Base-by-base conservation (phyloP, 2,888 invertebrate genomes). In the Heteromurus nitidus region DNA sequence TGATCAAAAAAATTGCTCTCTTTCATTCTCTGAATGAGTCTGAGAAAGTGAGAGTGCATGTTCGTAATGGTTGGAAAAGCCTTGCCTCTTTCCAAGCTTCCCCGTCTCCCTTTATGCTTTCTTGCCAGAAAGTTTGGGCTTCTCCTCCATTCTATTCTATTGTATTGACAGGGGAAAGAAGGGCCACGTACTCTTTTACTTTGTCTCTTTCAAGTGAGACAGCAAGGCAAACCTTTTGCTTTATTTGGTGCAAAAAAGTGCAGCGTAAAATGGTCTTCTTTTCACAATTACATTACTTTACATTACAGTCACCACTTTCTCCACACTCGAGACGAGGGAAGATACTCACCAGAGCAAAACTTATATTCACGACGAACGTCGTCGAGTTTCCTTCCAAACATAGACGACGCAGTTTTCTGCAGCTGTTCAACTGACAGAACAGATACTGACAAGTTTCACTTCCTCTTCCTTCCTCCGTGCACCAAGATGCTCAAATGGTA, bases 171-270 rank as follows among this genome's bases (percentile, higher is more conserved):
- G 13, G 11, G 47, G n/a, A 16, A 47, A 5, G 47, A 47, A 16
- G 47, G 26, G 26, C 24, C 55, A 55, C 55, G 55, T 55, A 55
- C 3, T 26, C 26, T 26, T 55, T 55, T 55, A 55, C 55, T 55
- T 55, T 55, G 26, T 55, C 55, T 55, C 26, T 22, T 55, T 55
- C 55, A 55, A 2, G 20, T 13, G 24, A 55, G 55, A 55, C 55
- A 55, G 55, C 55, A 26, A 11, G 55, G 55, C 2, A 22, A 20
- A 20, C 9, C 20, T 20, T 50, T 50, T 20, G 9, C 55, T 55
- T 26, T 20, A 20, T 50, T 44, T 11, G n/a, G 26, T 55, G 55
- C 55, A 50, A 20, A 50, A 36, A 55, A 55, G 55, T 55, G 55
- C 55, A 55, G 26, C 55, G n/a, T 3, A n/a, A 47, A 13, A 16